These are phyloP conservation scores for Eurosta solidaginis DNA, from an alignment of 1,140 invertebrate species.

Conservation along the genomic window DNA sequence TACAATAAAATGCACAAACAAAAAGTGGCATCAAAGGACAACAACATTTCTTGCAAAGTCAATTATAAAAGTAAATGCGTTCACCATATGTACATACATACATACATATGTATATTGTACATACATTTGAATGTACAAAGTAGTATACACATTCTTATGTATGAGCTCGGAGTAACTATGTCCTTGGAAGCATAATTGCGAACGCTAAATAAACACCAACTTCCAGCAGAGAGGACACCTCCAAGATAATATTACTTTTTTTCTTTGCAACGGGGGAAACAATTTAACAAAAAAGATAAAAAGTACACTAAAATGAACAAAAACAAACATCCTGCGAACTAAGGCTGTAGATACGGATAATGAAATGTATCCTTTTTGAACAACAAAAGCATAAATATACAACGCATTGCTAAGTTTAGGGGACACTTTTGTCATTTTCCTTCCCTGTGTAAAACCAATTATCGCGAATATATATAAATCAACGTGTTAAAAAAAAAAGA, in stretches of 20 bases:
- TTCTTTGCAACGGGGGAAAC: neutral
- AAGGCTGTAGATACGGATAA: neutral
- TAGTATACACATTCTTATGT: no score
- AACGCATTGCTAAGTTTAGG: no score
- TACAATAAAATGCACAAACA: slow-evolving; percentile 19
- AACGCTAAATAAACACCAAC: neutral
- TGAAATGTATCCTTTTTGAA: neutral
- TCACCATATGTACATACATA: no score
- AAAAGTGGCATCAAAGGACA: neutral
- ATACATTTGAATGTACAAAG: no score
- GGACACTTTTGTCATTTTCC: no score
- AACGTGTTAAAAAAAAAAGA: no score
- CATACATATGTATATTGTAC: no score
- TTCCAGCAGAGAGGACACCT: neutral
- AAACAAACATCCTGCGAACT: neutral
- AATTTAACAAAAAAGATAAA: neutral
- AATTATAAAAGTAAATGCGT: neutral
- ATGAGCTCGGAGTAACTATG: no score
- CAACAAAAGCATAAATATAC: no score
- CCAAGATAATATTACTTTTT: neutral
- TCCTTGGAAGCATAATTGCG: neutral
- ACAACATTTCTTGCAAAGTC: neutral
- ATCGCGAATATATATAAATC: no score
- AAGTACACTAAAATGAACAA: neutral
- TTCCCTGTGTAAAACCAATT: no score